phyloP scores from a whole-genome alignment of 2,888 invertebrate genomes.

The Chrysomela aeneicollis region DNA sequence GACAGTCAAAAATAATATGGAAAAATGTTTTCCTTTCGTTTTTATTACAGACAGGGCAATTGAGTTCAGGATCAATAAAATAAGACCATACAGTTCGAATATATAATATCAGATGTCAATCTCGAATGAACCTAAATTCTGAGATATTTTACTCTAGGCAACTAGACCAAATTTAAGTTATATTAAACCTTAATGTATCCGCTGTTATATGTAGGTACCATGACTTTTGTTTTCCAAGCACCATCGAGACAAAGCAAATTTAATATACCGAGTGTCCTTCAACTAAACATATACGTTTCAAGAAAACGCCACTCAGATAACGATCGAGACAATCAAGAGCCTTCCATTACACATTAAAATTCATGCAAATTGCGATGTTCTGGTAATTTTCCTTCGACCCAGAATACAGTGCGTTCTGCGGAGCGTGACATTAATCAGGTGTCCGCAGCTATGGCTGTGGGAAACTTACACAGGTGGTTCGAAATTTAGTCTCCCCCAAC shows the following conservation, averaged over 20 bases:
- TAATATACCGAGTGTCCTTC: neutral
- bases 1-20: too few species aligned
- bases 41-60: too few species aligned
- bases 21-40: too few species aligned
- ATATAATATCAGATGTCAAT: too few species aligned
- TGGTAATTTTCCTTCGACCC: conserved; percentile 24
- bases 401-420: conserved; percentile 29
- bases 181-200: too few species aligned
- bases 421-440: conserved; percentile 35
- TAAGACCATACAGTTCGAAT: too few species aligned
- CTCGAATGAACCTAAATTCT: too few species aligned
- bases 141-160: too few species aligned
- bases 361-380: conserved; percentile 18
- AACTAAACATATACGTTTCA: neutral
- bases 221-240: too few species aligned
- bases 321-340: conserved; percentile 13
- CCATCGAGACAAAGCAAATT: neutral
- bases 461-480: conserved; percentile 44
- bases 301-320: neutral
- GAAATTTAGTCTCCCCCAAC: conserved; percentile 26
- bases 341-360: conserved; percentile 17
- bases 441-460: conserved; percentile 36
- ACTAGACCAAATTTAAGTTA: too few species aligned
- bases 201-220: too few species aligned
- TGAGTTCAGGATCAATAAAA: too few species aligned